Base-by-base conservation (phyloP, 2,797 vertebrate species). In the Pseudochaenichthys georgianus region DNA sequence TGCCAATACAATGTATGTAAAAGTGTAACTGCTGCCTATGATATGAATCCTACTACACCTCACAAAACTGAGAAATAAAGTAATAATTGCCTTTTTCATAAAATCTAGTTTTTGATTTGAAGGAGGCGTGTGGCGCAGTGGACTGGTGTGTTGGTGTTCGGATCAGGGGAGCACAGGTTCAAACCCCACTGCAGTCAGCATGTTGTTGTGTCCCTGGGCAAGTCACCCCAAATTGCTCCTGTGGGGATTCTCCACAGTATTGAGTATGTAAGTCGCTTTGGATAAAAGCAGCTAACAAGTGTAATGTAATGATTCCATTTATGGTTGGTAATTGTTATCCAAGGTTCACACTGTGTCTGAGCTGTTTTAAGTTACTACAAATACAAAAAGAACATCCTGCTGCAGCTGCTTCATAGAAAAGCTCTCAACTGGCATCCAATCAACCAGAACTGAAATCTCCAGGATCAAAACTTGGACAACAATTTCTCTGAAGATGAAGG, bases 361-460 rank as follows among this genome's bases (percentile, higher is more conserved):
- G 13, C 16, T 34, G 31, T 54, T 47, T 52, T 55, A 50, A 13
- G 10, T 55, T 28, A 12, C 38, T 19, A 23, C 9, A 23, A 31
- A 72, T 58, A 38, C 19, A 77, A 70, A 65, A 47, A 50, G 16
- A 51, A 47, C 42, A 9, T 71, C 57, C 54, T 8, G 12, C 58
- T 9, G 3, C 47, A 3, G 15, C 47, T 13, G 21, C 55, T 50
- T 72, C 19, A 53, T 19, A 19, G 64, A 64, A 50, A 60, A 64
- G 45, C 45, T 50, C 57, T 73, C 21, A 47, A 23, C n/a, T 57
- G 46, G 31, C 38, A 71, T 34, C 41, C 52, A 59, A 70, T 75
- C 64, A 74, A 17, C 34, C 53, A 47, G 54, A 6, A 28, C 21
- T n/a, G 21, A 48, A 54, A 73, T 64, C 15, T 53, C 19, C 41